These are phyloP conservation scores for Myiotriccus ornatus DNA, from an alignment of 2,797 vertebrate species.

Conservation along the genomic window DNA sequence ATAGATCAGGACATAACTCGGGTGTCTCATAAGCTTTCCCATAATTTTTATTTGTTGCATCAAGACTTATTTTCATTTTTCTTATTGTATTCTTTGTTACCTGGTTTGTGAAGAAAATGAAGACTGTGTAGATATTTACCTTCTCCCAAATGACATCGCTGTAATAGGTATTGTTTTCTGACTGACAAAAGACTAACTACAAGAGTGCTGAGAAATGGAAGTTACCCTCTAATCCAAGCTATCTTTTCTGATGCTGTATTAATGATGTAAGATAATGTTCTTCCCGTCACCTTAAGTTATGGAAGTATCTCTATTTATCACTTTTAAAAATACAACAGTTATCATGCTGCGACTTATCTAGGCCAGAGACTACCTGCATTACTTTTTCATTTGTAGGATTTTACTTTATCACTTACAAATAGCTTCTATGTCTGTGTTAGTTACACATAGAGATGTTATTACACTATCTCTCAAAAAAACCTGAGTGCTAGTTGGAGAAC, in stretches of 20 bases:
- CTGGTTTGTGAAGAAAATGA: not conserved
- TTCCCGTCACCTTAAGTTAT: not conserved
- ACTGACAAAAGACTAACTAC: slow-evolving; percentile 7
- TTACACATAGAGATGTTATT: not conserved
- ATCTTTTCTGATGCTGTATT: not conserved
- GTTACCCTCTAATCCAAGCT: not conserved
- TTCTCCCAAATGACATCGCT: not conserved
- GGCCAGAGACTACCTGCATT: not conserved
- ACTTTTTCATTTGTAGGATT: not conserved
- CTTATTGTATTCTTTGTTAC: not conserved
- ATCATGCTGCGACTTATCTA: not conserved
- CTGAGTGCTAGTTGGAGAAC: not conserved
- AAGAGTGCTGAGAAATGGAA: not conserved
- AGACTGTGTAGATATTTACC: not conserved
- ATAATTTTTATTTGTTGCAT: not conserved
- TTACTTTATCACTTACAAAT: not conserved
- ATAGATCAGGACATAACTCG: not conserved
- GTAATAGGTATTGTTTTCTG: not conserved
- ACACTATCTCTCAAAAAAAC: not conserved
- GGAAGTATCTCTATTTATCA: not conserved
- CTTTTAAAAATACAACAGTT: not conserved
- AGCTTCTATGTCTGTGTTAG: not conserved
- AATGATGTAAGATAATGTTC: not conserved
- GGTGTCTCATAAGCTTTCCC: not conserved
- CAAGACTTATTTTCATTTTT: not conserved